phyloP scores from a whole-genome alignment of 2,113 vertebrate species.

The Scolopax mira region DNA sequence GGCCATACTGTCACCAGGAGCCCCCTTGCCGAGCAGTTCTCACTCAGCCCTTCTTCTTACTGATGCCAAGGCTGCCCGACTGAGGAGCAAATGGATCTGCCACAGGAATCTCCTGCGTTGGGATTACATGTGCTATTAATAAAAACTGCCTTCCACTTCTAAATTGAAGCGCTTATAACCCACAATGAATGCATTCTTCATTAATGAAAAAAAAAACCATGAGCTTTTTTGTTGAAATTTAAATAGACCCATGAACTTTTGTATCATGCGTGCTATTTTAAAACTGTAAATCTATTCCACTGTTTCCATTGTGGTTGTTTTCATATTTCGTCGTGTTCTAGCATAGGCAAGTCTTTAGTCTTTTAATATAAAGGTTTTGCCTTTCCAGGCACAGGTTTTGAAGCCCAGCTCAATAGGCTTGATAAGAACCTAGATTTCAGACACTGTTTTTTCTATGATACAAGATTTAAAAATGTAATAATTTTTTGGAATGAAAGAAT shows the following conservation, averaged over 20 bases:
- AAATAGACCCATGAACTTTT: slow-evolving; percentile 46
- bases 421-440: background rate
- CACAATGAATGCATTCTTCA: slow-evolving; percentile 50
- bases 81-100: slow-evolving; percentile 13
- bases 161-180: slow-evolving; percentile 9
- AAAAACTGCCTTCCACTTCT: slow-evolving; percentile 52
- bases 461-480: background rate
- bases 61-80: background rate
- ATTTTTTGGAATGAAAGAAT: background rate
- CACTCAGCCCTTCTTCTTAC: background rate
- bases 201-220: background rate
- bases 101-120: slow-evolving; percentile 12
- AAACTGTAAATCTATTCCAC: slow-evolving; percentile 27
- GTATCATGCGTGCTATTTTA: slow-evolving; percentile 35
- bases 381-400: slow-evolving; percentile 25
- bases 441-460: background rate
- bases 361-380: background rate
- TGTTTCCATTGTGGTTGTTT: slow-evolving; percentile 50
- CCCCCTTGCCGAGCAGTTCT: background rate
- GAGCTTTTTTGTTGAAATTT: slow-evolving; percentile 24
- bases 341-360: slow-evolving; percentile 12
- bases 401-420: background rate
- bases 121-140: slow-evolving; percentile 51
- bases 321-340: slow-evolving; percentile 10
- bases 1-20: fast-evolving